These are phyloP conservation scores for Okapia johnstoni DNA, from an alignment of 2,113 vertebrate species.

Conservation along the genomic window DNA sequence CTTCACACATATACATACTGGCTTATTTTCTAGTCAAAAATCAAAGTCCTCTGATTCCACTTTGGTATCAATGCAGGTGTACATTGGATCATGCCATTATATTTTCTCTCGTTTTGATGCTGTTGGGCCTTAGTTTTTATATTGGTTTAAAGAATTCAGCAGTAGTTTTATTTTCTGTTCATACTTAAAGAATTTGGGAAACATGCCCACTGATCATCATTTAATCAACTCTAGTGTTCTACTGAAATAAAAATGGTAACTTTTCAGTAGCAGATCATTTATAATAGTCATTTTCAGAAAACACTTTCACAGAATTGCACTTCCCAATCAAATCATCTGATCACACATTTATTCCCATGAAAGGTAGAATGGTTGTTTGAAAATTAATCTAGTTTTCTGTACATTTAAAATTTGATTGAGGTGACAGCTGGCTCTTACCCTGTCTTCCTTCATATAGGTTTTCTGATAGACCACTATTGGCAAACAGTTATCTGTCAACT, in stretches of 20 bases:
- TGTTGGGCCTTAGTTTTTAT: conserved; percentile 71
- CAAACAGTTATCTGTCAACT: conserved; percentile 83
- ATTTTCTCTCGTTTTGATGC: conserved; percentile 56
- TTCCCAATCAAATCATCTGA: conserved; percentile 47
- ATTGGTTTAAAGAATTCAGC: conserved; percentile 50
- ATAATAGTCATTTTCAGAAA: conserved; percentile 60
- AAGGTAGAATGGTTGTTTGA: conserved; percentile 79
- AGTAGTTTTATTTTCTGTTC: conserved; percentile 69
- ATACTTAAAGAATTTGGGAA: conserved; percentile 65
- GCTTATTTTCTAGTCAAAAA: conserved; percentile 63
- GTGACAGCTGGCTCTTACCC: conserved; percentile 76
- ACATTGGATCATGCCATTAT: conserved; percentile 64
- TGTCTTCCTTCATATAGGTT: conserved; percentile 85
- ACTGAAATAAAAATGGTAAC: conserved; percentile 27
- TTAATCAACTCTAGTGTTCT: conserved; percentile 63
- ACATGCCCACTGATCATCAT: conserved; percentile 60
- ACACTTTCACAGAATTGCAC: conserved; percentile 17
- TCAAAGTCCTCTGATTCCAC: conserved; percentile 63
- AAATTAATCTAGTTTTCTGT: conserved; percentile 75
- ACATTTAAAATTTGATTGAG: conserved; percentile 69
- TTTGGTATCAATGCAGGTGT: conserved; percentile 52
- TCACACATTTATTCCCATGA: conserved; percentile 64
- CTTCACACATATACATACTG: not conserved
- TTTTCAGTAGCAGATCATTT: conserved; percentile 49
- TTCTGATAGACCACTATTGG: conserved; percentile 83